Percentiles rank a stretch among this genome's conserved stretches.
Conservation (phyloP, 1,140 invertebrate species). For the Eumeta japonica region DNA sequence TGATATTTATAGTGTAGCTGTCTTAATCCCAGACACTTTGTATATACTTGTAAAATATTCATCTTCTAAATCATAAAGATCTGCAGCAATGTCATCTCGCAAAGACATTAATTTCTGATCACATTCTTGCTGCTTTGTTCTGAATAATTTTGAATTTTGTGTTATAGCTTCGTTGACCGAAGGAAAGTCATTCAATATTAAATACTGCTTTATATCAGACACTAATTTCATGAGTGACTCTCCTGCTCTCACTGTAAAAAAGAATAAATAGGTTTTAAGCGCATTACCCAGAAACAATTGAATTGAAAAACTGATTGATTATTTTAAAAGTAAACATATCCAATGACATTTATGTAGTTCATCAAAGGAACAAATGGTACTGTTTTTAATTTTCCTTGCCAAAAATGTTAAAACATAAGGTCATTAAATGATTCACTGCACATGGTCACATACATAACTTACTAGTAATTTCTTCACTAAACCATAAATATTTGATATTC, state of each 20-base stretch:
- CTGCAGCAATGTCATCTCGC: constrained; percentile 90
- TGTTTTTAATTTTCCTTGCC: no score
- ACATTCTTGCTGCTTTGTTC: constrained; percentile 85
- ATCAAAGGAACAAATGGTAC: no score
- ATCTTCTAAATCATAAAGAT: constrained; percentile 95
- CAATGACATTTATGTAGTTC: no score
- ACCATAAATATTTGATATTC: no score
- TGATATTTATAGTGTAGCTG: background rate
- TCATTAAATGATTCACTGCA: no score
- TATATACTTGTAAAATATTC: constrained; percentile 96
- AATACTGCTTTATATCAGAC: constrained; percentile 94
- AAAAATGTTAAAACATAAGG: no score
- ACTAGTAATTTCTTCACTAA: no score
- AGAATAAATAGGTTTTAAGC: no score
- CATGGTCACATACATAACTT: no score
- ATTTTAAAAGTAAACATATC: no score
- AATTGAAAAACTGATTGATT: no score
- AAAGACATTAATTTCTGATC: constrained; percentile 91
- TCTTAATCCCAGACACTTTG: constrained; percentile 65
- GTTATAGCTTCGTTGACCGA: constrained; percentile 95
- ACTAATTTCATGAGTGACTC: constrained; percentile 96
- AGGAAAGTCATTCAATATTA: constrained; percentile 95
- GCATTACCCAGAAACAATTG: no score
- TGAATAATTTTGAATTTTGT: constrained; percentile 85
- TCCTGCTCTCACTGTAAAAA: constrained; percentile 75